phyloP scores from a whole-genome alignment of 1,140 invertebrate genomes.

The Plutomurus gul region DNA sequence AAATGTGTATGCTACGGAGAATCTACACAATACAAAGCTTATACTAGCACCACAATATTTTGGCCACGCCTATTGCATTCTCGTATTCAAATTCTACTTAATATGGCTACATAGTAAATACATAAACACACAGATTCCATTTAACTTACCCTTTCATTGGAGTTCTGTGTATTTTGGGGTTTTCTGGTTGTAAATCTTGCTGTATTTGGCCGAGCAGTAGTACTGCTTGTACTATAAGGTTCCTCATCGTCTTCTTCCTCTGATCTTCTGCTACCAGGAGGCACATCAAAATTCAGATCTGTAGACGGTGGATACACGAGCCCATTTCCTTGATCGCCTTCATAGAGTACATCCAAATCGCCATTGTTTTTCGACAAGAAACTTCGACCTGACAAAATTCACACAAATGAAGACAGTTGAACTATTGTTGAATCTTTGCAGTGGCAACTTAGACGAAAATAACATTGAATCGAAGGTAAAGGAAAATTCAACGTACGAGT shows the following conservation, averaged over 20 bases:
- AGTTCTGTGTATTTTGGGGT: not conserved
- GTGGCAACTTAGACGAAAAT: too few relatives aligned
- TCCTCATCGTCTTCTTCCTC: not conserved
- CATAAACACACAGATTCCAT: not conserved
- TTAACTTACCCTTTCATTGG: not conserved
- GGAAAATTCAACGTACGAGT: not conserved
- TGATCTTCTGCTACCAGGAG: not conserved
- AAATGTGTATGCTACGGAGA: too few relatives aligned
- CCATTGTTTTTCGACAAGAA: constrained; percentile 40
- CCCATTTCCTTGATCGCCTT: constrained; percentile 24
- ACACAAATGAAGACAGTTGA: not conserved
- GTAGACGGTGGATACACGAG: not conserved
- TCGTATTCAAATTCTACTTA: too few relatives aligned
- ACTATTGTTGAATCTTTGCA: not conserved
- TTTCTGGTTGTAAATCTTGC: not conserved
- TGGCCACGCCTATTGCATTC: too few relatives aligned
- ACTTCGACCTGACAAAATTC: constrained; percentile 39
- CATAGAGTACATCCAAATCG: constrained; percentile 29
- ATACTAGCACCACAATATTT: too few relatives aligned
- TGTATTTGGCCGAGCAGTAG: not conserved
- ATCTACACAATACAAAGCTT: too few relatives aligned
- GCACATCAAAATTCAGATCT: constrained; percentile 15
- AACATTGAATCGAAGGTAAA: too few relatives aligned
- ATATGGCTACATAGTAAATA: not conserved
- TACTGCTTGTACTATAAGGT: not conserved